These are phyloP conservation scores for Drosophila nannoptera DNA, from an alignment of 1,140 invertebrate species.

Conservation along the genomic window DNA sequence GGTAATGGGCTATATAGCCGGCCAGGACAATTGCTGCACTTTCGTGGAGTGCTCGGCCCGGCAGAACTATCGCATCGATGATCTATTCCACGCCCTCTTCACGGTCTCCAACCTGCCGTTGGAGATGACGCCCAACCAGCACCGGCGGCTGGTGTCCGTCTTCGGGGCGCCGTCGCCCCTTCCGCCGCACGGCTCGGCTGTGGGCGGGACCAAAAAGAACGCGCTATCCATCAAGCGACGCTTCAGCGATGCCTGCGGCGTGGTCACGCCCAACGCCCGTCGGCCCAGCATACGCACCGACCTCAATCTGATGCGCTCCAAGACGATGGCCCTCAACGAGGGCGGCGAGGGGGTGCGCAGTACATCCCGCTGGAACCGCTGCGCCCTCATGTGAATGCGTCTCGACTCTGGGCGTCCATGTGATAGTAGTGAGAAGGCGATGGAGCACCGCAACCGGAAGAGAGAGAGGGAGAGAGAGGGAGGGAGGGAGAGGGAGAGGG, in stretches of 20 bases:
- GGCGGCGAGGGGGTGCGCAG: slow-evolving; percentile 80
- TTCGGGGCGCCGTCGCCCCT: slow-evolving; percentile 86
- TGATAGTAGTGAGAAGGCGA: slow-evolving; percentile 60
- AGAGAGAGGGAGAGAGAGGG: not conserved
- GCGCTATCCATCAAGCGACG: slow-evolving; percentile 88
- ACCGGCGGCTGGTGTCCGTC: slow-evolving; percentile 85
- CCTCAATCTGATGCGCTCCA: slow-evolving; percentile 90
- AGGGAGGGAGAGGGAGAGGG: not conserved
- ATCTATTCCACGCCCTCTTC: slow-evolving; percentile 90
- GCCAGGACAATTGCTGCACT: slow-evolving; percentile 86
- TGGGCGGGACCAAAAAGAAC: slow-evolving; percentile 85
- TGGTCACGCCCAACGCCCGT: slow-evolving; percentile 90
- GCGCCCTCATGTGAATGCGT: slow-evolving; percentile 60
- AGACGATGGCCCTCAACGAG: slow-evolving; percentile 85
- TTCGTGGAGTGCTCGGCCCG: slow-evolving; percentile 91
- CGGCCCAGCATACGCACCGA: slow-evolving; percentile 91
- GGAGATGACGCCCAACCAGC: slow-evolving; percentile 93
- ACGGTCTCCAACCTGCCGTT: slow-evolving; percentile 88
- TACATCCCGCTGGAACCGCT: slow-evolving; percentile 68
- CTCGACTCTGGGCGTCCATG: slow-evolving; percentile 33
- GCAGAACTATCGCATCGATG: slow-evolving; percentile 87
- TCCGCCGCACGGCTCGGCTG: slow-evolving; percentile 83
- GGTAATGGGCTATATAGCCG: slow-evolving; percentile 84
- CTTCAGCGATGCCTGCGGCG: slow-evolving; percentile 90
- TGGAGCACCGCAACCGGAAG: not conserved